Conservation (phyloP, 1,140 invertebrate genomes). For the Magallana angulata region DNA sequence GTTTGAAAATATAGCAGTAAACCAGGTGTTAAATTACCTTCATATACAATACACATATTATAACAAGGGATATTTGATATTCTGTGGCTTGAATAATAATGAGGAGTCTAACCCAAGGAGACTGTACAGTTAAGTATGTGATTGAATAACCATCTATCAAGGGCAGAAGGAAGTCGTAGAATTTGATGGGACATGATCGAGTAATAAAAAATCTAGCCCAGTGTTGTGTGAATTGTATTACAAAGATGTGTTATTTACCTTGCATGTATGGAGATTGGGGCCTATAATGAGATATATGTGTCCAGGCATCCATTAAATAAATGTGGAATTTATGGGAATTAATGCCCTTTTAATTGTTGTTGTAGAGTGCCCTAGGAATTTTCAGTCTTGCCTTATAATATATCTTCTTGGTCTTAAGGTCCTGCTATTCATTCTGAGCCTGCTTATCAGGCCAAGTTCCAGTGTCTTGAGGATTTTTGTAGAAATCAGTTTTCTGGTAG, state of each 20-base stretch:
- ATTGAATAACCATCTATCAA: not conserved
- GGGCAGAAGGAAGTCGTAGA: not conserved
- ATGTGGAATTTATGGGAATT: conserved; percentile 8
- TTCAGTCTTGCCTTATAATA: not conserved
- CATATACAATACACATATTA: too few relatives aligned
- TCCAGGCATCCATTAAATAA: not conserved
- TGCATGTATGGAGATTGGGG: not conserved
- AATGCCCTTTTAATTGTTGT: conserved; percentile 11
- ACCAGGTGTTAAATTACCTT: too few relatives aligned
- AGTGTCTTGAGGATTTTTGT: not conserved
- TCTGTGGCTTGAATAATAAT: too few relatives aligned
- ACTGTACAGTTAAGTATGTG: too few relatives aligned
- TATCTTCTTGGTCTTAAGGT: not conserved
- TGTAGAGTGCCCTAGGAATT: not conserved
- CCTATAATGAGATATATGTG: not conserved
- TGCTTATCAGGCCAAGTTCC: not conserved
- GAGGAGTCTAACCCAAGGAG: too few relatives aligned
- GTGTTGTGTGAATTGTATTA: not conserved
- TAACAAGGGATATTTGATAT: too few relatives aligned
- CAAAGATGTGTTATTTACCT: conserved; percentile 12
- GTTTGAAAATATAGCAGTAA: too few relatives aligned
- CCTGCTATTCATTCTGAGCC: not conserved
- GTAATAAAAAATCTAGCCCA: conserved; percentile 2
- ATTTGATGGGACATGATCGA: conserved; percentile 23
- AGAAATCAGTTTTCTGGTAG: not conserved